Evolutionary conservation across 2,888 invertebrate genomes (phyloP).

Genomic region (Phymatocera aterrima): DNA sequence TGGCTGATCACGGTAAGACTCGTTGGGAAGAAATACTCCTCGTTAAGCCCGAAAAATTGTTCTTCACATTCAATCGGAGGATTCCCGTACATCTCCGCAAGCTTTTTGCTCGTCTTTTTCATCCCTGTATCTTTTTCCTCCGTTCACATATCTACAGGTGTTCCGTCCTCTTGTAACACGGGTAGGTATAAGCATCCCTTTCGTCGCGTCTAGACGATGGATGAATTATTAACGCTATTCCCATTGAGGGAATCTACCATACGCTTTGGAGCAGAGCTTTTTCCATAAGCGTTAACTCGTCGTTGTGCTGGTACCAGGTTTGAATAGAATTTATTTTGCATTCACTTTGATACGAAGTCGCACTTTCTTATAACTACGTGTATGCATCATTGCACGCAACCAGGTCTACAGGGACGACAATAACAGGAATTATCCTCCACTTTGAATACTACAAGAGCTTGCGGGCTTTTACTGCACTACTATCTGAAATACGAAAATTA

Average conservation of each 20-base stretch:
- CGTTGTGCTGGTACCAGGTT: neutral
- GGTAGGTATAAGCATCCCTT: neutral
- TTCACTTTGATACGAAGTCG: neutral
- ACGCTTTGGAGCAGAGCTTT: neutral
- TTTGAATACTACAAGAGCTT: neutral
- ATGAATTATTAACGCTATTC: conserved; percentile 16
- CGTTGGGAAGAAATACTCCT: too few relatives aligned
- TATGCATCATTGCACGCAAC: neutral
- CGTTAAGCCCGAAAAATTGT: too few relatives aligned
- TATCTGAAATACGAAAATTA: neutral
- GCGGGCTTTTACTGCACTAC: neutral
- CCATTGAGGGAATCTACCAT: neutral
- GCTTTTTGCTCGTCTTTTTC: too few relatives aligned
- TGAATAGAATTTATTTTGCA: neutral
- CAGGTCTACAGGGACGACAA: too few relatives aligned
- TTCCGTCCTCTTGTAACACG: neutral
- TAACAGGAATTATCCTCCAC: neutral
- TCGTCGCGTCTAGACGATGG: conserved; percentile 9
- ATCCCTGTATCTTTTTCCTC: neutral
- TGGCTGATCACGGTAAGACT: too few relatives aligned
- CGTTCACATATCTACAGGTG: too few relatives aligned
- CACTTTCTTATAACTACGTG: neutral
- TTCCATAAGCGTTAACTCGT: neutral
- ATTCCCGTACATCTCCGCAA: too few relatives aligned
- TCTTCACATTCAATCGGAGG: too few relatives aligned